Percentiles rank a stretch among this genome's conserved stretches.
Conservation (phyloP, 2,113 vertebrate species). For the Ciconia boyciana region DNA sequence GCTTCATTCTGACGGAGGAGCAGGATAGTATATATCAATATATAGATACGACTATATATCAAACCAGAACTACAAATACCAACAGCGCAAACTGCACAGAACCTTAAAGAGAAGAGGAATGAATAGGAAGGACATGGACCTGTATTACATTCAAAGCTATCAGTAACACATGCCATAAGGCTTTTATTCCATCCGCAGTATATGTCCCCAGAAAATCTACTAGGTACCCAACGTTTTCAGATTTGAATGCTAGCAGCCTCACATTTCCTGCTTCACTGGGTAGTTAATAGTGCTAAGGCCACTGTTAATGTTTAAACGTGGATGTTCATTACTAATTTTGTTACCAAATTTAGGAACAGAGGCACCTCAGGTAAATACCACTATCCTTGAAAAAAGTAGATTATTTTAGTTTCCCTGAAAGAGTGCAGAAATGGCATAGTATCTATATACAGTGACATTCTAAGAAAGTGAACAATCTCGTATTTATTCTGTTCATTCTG, state of each 20-base stretch:
- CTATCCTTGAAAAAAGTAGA: not conserved
- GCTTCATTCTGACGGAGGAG: not conserved
- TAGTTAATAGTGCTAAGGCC: not conserved
- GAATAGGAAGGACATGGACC: not conserved
- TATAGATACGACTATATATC: not conserved
- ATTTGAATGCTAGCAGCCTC: not conserved
- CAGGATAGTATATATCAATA: accelerated
- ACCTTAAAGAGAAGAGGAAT: not conserved
- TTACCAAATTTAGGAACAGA: not conserved
- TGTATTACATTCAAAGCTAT: not conserved
- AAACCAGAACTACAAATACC: not conserved
- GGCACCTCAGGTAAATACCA: not conserved
- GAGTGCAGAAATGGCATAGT: not conserved
- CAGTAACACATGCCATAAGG: not conserved
- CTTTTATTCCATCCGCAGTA: not conserved
- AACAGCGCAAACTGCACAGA: not conserved
- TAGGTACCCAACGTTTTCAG: not conserved
- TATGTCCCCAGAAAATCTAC: not conserved
- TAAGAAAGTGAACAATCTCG: not conserved
- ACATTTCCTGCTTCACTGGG: not conserved
- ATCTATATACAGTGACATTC: not conserved
- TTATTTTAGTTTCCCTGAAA: not conserved
- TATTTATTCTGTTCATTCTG: not conserved
- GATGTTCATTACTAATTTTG: not conserved
- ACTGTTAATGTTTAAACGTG: not conserved